Conservation (phyloP, 2,113 vertebrate genomes). For the Telmatochromis brachygnathus region DNA sequence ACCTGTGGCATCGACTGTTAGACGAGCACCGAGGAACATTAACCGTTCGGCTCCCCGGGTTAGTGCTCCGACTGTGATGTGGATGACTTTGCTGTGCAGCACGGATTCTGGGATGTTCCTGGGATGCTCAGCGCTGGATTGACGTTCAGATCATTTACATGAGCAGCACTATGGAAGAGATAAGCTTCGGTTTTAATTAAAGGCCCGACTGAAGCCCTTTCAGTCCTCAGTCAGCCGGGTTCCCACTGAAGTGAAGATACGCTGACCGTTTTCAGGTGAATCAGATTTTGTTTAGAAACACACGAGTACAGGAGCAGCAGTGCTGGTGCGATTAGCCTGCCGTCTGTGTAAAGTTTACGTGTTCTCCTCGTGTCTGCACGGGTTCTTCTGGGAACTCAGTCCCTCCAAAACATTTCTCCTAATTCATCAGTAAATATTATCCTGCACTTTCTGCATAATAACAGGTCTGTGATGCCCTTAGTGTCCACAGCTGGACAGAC, state of each 20-base stretch:
- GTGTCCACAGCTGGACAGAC: background rate
- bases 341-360: background rate
- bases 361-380: background rate
- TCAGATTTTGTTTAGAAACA: background rate
- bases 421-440: background rate
- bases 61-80: background rate
- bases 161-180: background rate
- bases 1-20: background rate
- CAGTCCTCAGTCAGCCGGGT: background rate
- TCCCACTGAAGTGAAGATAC: background rate
- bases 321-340: accelerated
- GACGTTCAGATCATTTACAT: background rate
- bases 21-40: background rate
- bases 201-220: background rate
- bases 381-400: background rate
- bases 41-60: background rate
- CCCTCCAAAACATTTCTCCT: background rate
- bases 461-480: background rate
- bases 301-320: background rate
- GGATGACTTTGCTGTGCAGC: background rate
- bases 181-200: background rate
- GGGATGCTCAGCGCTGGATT: accelerated
- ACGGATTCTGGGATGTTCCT: background rate
- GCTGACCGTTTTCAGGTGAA: background rate
- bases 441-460: background rate